A percentile compares a stretch with the other conserved stretches of the same genome.
Evolutionary conservation across 2,888 invertebrate species (phyloP).

Genomic region (Pterostichus madidus): DNA sequence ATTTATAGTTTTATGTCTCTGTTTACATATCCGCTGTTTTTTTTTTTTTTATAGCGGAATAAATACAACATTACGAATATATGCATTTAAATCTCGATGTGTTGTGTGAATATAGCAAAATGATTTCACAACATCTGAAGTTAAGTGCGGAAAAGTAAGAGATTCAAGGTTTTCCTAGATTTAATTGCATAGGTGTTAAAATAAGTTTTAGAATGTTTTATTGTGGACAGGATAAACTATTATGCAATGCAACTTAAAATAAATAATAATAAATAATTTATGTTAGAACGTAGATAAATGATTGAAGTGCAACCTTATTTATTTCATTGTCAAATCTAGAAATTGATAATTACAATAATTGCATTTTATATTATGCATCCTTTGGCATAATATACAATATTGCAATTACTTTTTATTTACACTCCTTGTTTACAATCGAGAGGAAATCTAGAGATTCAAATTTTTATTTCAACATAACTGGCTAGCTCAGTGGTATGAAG

Average conservation of each 20-base stretch:
- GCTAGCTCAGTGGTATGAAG: too few relatives aligned
- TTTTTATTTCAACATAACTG: too few relatives aligned
- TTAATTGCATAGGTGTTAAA: conserved; percentile 40
- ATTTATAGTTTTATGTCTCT: conserved; percentile 2
- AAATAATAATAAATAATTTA: conserved; percentile 20
- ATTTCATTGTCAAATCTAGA: not conserved
- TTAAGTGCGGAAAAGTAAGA: conserved; percentile 33
- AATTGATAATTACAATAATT: not conserved
- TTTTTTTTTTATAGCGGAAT: not conserved
- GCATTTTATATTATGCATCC: not conserved
- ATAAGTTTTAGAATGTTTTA: conserved; percentile 41
- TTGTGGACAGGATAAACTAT: conserved; percentile 34
- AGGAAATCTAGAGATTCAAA: too few relatives aligned
- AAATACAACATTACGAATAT: not conserved
- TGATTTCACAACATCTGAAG: conserved; percentile 14
- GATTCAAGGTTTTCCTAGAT: conserved; percentile 34
- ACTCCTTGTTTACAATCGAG: too few relatives aligned
- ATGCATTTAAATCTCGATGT: not conserved
- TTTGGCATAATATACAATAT: not conserved
- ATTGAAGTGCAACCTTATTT: conserved; percentile 9
- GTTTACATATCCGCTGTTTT: conserved; percentile 9
- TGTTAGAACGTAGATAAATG: conserved; percentile 14
- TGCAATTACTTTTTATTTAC: not conserved
- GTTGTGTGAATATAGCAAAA: not conserved
- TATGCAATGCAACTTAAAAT: conserved; percentile 24